These are phyloP conservation scores for Sprattus sprattus DNA, from an alignment of 2,113 vertebrate genomes.

Conservation along the genomic window DNA sequence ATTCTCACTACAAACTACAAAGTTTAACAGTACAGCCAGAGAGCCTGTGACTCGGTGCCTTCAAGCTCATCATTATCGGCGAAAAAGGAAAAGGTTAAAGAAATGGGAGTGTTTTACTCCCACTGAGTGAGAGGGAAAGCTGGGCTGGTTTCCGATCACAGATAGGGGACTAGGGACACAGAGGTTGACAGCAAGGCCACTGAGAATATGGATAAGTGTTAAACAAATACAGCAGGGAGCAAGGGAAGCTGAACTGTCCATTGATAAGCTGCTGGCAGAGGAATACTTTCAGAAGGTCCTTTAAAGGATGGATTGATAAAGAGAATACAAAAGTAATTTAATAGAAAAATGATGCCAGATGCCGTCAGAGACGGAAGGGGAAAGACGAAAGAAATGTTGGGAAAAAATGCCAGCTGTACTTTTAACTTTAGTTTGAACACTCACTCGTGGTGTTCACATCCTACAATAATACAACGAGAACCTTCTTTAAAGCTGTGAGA, in stretches of 20 bases:
- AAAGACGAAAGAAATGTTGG: background rate
- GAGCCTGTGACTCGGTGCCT: background rate
- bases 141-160: constrained; percentile 12
- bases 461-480: background rate
- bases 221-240: constrained; percentile 27
- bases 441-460: constrained; percentile 3
- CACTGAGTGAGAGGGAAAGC: constrained; percentile 44
- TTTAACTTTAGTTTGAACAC: constrained; percentile 24
- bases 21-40: background rate
- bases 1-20: background rate
- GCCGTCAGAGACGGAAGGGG: background rate
- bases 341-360: constrained; percentile 32
- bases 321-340: constrained; percentile 37
- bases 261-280: constrained; percentile 32
- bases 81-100: constrained; percentile 33
- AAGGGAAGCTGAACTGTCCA: constrained; percentile 24
- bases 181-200: constrained; percentile 44
- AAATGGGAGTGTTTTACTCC: constrained; percentile 26
- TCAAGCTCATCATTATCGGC: background rate
- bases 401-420: constrained; percentile 3
- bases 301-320: constrained; percentile 48
- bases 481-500: background rate
- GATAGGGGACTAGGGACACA: background rate
- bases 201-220: constrained; percentile 50
- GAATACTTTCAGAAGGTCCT: constrained; percentile 24